Evolutionary conservation across 2,888 invertebrate genomes (phyloP), one percentile per base, ranked within the genome.

Genomic region (Belgica antarctica): DNA sequence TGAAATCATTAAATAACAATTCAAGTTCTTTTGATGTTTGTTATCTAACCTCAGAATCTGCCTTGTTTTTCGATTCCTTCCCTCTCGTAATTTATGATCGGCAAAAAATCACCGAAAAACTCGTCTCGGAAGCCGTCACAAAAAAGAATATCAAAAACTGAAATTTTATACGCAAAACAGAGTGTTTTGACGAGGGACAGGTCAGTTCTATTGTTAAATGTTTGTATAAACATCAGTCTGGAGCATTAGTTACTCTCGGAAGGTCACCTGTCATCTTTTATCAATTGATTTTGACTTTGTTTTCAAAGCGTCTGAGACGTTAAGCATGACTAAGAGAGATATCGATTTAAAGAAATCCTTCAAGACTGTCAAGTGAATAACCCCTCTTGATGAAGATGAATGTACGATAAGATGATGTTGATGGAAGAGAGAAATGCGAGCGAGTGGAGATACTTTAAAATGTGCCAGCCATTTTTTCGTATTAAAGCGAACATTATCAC

Each of bases 221-320:
- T n/a, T n/a, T n/a, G 46, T 46, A 15, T n/a, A 15, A 8, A 46
- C 19, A 3, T 17, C 52, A 17, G 52, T 52, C 19, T 52, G 7
- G 17, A 17, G 17, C 52, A 46, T 12, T 15, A 46, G 7, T 46
- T 17, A 19, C 15, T n/a, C n/a, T 5, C 2, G 22, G 52, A 52
- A 52, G 52, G 52, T 52, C 52, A 52, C 52, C 52, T 52, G 52
- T 52, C 52, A 52, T 52, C 52, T 52, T 52, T 52, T 52, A 52
- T 52, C 52, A 52, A 52, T 52, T 24, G 52, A 52, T 52, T 52
- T 19, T 52, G 41, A 41, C 7, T 41, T 41, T 41, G 41, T 41
- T 41, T 10, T 41, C n/a, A 41, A 31, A 12, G 41, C 15, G 41
- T 41, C 41, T 41, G 15, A n/a, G 41, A 41, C 41, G 12, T 31